Conservation (phyloP, 2,888 invertebrate genomes). For the Allacma fusca region DNA sequence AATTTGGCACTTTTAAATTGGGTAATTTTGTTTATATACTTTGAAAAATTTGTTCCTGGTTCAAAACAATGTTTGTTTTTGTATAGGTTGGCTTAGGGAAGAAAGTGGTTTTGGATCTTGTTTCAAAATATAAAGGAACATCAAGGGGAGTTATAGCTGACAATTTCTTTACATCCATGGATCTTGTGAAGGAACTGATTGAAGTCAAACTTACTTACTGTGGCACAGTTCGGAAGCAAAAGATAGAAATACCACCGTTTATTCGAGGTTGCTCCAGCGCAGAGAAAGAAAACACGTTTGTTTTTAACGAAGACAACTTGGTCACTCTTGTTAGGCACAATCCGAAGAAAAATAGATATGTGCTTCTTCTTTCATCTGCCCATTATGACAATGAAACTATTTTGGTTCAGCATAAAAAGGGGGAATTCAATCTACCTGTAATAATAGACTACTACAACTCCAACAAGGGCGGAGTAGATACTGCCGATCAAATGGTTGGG, state of each 20-base stretch:
- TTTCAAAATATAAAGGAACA: background rate
- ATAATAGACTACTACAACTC: slow-evolving; percentile 11
- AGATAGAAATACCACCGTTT: background rate
- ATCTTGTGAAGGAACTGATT: background rate
- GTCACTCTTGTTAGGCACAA: background rate
- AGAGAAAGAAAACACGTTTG: background rate
- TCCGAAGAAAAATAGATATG: background rate
- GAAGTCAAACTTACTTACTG: background rate
- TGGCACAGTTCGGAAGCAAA: background rate
- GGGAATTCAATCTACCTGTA: too few relatives aligned
- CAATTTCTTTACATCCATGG: background rate
- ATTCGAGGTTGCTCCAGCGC: too few relatives aligned
- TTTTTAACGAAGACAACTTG: background rate
- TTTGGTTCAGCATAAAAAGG: background rate
- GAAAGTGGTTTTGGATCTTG: background rate
- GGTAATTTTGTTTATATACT: too few relatives aligned
- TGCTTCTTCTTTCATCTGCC: background rate
- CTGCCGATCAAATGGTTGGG: background rate
- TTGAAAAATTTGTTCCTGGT: too few relatives aligned
- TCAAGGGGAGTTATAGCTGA: background rate
- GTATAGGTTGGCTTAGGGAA: background rate
- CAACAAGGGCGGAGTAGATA: background rate
- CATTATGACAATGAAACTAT: background rate
- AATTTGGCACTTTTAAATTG: too few relatives aligned
- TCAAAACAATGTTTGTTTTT: too few relatives aligned